Base-by-base conservation (phyloP, 2,797 vertebrate genomes). In the Cuniculus paca region DNA sequence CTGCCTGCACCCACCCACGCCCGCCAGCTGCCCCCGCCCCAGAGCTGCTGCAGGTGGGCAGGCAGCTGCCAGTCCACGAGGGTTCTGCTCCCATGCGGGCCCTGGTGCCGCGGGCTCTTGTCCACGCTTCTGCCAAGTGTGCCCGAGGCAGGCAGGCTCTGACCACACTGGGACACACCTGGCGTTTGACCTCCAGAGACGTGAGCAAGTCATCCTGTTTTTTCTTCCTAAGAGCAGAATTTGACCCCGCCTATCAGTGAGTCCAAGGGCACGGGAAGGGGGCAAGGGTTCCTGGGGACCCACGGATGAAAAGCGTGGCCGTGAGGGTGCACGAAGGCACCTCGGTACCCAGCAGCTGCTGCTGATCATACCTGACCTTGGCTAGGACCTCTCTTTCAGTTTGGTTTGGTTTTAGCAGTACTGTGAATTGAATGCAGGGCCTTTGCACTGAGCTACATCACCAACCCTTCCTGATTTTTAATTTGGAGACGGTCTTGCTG, bases 191-290 rank as follows among this genome's bases (percentile, higher is more conserved):
- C 56, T 48, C 52, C 52, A 52, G 50, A 75, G 42, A 65, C 16
- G 6, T 6, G 78, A 85, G 61, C 22, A 20, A 2, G 34, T 79
- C 34, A 22, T 20, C 34, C 0, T 2, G 14, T 36, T 61, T 90
- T 72, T 42, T 79, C 42, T 56, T 68, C 28, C 48, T 24, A 19
- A 84, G 94, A 65, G 31, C 86, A 96, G 94, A 96, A 36, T 96
- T 79, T 94, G 94, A 91, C 96, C 97, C 95, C 19, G 0, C 39
- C 52, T 96, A 79, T 88, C 79, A 56, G 28, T 36, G 36, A 13
- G 45, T n/a, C 28, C 78, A 74, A 36, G 79, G 14, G 24, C 12
- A 2, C n/a, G 12, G n/a, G 82, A 68, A 28, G 54, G 90, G 92
- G 9, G 48, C 72, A 74, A 74, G 70, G 63, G 75, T 65, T 39